These are phyloP conservation scores for Ennomos erosarius DNA, from an alignment of 2,888 invertebrate species.

Conservation along the genomic window DNA sequence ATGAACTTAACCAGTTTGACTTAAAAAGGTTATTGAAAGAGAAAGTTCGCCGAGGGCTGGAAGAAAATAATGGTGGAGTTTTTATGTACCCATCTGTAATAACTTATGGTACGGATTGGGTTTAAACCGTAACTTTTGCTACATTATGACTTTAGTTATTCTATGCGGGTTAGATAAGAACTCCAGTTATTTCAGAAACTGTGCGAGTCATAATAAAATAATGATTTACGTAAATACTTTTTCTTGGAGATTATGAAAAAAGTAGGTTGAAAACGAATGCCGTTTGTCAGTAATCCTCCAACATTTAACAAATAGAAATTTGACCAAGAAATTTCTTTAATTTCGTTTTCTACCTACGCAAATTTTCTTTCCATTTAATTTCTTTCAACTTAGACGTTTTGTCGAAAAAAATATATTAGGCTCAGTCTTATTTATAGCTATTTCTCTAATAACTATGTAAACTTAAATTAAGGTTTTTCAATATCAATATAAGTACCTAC, in stretches of 20 bases:
- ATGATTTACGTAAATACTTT: conserved; percentile 30
- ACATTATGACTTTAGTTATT: neutral
- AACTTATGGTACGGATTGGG: neutral
- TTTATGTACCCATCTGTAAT: conserved; percentile 1
- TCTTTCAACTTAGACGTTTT: too few relatives aligned
- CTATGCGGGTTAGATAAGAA: neutral
- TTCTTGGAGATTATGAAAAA: neutral
- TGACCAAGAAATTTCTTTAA: neutral
- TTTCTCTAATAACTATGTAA: neutral
- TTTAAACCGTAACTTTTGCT: too few relatives aligned
- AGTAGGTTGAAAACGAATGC: too few relatives aligned
- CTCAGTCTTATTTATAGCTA: too few relatives aligned
- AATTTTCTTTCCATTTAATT: neutral
- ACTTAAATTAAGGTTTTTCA: too few relatives aligned
- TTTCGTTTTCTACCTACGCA: neutral
- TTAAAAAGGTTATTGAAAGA: conserved; percentile 32
- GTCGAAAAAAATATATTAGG: too few relatives aligned
- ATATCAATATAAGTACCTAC: too few relatives aligned
- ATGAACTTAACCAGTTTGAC: conserved; percentile 19
- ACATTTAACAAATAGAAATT: neutral
- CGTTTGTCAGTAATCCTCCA: neutral
- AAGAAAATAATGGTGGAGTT: conserved; percentile 19
- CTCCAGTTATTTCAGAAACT: too few relatives aligned
- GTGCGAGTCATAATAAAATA: conserved; percentile 13
- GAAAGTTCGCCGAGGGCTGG: conserved; percentile 21